Conservation (phyloP, 2,888 invertebrate genomes). For the Electrophaes corylata region DNA sequence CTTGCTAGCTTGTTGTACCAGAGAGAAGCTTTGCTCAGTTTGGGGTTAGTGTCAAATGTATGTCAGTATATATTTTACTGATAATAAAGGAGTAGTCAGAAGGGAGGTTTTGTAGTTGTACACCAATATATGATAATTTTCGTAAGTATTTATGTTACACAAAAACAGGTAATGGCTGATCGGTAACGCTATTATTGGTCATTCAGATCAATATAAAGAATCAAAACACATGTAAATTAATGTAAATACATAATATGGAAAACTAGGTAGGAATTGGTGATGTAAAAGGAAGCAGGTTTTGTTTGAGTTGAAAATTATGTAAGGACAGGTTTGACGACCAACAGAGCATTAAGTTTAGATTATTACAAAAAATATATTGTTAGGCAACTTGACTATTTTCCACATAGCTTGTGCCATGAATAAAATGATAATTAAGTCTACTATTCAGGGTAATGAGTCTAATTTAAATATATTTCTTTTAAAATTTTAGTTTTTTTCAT, state of each 20-base stretch:
- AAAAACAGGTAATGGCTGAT: no score
- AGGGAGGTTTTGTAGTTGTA: no score
- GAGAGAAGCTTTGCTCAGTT: no score
- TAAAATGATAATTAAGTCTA: slow-evolving; percentile 5
- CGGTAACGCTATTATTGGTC: not conserved
- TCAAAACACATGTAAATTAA: slow-evolving; percentile 23
- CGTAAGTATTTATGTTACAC: no score
- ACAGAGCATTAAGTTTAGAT: slow-evolving; percentile 33
- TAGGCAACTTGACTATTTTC: slow-evolving; percentile 14
- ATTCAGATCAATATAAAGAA: slow-evolving; percentile 1
- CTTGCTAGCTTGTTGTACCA: no score
- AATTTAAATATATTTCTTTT: not conserved
- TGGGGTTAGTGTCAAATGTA: no score
- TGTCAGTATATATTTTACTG: no score
- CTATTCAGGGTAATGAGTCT: slow-evolving; percentile 13
- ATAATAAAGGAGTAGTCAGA: no score
- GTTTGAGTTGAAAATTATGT: slow-evolving; percentile 35
- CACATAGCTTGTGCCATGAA: slow-evolving; percentile 10
- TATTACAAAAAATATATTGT: slow-evolving; percentile 22
- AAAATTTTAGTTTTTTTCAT: no score
- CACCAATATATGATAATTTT: no score
- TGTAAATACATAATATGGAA: slow-evolving; percentile 19
- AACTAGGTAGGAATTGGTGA: slow-evolving; percentile 19
- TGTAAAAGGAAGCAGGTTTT: slow-evolving; percentile 33
- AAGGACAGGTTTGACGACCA: slow-evolving; percentile 34